Evolutionary conservation across 92 coral and sea anemone species (phyloP), one percentile per base, ranked within the genome.

Genomic region (Phymanthus crucifer): DNA sequence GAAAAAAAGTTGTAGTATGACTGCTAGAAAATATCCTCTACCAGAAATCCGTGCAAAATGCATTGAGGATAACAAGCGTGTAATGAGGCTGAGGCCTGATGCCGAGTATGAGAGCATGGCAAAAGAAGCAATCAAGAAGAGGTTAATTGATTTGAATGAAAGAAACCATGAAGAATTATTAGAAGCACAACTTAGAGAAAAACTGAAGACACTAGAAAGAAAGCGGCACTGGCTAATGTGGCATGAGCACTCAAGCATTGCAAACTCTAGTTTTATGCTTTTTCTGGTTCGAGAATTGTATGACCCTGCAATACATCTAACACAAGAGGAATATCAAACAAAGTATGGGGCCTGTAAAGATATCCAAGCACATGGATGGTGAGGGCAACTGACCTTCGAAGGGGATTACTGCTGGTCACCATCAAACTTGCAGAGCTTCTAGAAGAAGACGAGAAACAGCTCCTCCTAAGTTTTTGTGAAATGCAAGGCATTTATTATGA

Each of bases 301-400:
- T 56, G 72, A 80, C 73, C 85, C 85, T 24, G 78, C 85, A 29
- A 56, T 80, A 4, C 78, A 80, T 72, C 78, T 71, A 6, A 80
- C 85, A 31, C 37, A 48, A 35, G 26, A 14, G 36, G 76, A 65
- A 27, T 31, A 40, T 14, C 29, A 65, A 3, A 1, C 37, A n/a
- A 77, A 32, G 1, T 19, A 47, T 31, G 40, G 48, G 4, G 26
- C 26, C 24, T 35, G 33, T 10, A 38, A 32, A 32, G 81, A 68
- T 26, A 6, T 19, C 72, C 29, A 54, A 81, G 57, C 57, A 16
- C 50, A 45, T 9, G 50, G 16, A 11, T 9, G 50, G 61, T 79
- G 19, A 69, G 82, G 54, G 87, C 69, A 18, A 83, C 87, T 29
- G 77, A 83, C 87, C 76, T 75, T 56, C 46, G 80, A 17, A 18